Base-by-base conservation (phyloP, 2,888 invertebrate species). In the Hipparchia sbordonii region DNA sequence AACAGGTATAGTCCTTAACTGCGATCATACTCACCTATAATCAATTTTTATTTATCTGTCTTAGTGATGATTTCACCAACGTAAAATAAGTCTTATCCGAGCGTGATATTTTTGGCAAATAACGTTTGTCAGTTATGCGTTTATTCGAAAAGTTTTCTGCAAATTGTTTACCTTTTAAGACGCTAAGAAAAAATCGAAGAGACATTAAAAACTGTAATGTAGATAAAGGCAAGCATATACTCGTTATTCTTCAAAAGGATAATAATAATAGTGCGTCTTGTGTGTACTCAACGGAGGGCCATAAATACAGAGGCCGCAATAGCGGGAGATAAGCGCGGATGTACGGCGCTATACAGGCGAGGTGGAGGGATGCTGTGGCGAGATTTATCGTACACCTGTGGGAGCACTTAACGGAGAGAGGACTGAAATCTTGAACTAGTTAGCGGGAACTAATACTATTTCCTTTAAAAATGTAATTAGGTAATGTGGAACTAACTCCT, bases 371-470 rank as follows among this genome's bases (percentile, higher is more conserved):
- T 72, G 65, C 76, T 74, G 70, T 72, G 72, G 62, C 57, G 72
- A 72, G 78, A 81, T 81, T 80, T 80, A 81, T 79, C 67, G 73
- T 79, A 67, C 79, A 79, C 80, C 80, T 80, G 81, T 78, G 80
- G 78, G 74, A 74, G 70, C 74, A 67, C 73, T 72, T 75, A 75
- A 67, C 70, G 66, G 52, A 46, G 69, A 59, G 4, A 13, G 23
- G 51, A 48, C 51, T 12, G 72, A 13, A 65, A 51, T 63, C 68
- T 65, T 52, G 60, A 7, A 52, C 9, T 39, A 56, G 23, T 67
- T 45, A 57, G 45, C 67, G 67, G 59, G 45, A 48, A 48, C 48
- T 9, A 13, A 8, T 23, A 23, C 8, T 56, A 13, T 13, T 56
- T 8, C 23, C 2, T 57, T 23, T 57, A 57, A 57, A 2, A 13